phyloP scores from a whole-genome alignment of 2,888 invertebrate species.

The Ormyrus nitidulus region DNA sequence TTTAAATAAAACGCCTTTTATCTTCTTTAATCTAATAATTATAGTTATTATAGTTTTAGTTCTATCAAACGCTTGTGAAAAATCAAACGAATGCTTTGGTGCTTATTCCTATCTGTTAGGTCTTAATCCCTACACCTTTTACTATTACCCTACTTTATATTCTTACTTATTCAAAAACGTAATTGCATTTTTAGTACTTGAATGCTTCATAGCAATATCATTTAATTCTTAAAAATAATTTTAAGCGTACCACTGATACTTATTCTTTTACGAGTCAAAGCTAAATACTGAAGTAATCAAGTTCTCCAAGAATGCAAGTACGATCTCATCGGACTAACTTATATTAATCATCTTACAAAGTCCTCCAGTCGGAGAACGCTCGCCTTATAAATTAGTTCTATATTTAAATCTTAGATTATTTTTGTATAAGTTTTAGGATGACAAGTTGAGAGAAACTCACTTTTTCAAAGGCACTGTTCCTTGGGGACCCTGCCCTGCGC shows the following conservation, averaged over 20 bases:
- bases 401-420: constrained; percentile 4
- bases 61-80: constrained; percentile 64
- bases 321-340: constrained; percentile 60
- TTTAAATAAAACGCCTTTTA: constrained; percentile 57
- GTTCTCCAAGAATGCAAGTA: constrained; percentile 59
- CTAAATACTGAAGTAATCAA: not conserved
- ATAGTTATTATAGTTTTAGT: constrained; percentile 47
- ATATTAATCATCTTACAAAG: constrained; percentile 33
- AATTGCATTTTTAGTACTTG: constrained; percentile 35
- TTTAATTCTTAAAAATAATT: not conserved
- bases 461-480: constrained; percentile 99
- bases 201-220: not conserved
- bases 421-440: constrained; percentile 37
- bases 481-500: constrained; percentile 83
- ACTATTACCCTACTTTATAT: constrained; percentile 41
- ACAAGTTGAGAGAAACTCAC: constrained; percentile 80
- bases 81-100: constrained; percentile 69
- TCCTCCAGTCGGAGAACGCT: constrained; percentile 20
- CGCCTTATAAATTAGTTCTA: constrained; percentile 28
- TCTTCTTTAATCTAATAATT: constrained; percentile 64
- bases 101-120: constrained; percentile 67
- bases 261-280: not conserved
- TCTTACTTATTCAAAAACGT: constrained; percentile 27
- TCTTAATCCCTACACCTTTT: constrained; percentile 54
- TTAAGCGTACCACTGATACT: not conserved